A percentile compares a stretch with the other conserved stretches of the same genome.
Evolutionary conservation across 2,113 vertebrate species (phyloP).

Genomic region (Parotia lawesii): DNA sequence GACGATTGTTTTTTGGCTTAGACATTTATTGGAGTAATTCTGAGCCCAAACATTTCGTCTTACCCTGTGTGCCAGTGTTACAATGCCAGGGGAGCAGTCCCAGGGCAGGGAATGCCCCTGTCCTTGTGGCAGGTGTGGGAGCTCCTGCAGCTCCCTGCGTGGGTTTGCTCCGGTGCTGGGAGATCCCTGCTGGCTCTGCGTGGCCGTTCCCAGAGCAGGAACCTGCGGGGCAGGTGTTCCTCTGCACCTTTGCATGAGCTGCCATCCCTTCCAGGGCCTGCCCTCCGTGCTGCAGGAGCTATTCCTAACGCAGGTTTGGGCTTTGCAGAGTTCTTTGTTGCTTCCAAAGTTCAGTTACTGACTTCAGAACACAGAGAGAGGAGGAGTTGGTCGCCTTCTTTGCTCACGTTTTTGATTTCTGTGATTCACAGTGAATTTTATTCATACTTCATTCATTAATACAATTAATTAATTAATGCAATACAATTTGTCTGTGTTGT

Average conservation of each 20-base stretch:
- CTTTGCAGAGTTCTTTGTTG: background rate
- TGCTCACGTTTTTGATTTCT: rapidly evolving
- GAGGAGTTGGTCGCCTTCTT: background rate
- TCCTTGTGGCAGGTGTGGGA: too few relatives aligned
- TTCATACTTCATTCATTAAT: background rate
- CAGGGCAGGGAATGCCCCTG: background rate
- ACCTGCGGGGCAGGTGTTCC: background rate
- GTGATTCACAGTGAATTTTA: background rate
- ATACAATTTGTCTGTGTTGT: background rate
- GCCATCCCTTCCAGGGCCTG: rapidly evolving
- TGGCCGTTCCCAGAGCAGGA: background rate
- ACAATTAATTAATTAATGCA: too few relatives aligned
- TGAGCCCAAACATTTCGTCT: background rate
- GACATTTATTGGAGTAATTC: background rate
- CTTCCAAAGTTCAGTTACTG: background rate
- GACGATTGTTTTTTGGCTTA: background rate
- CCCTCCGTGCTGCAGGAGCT: too few relatives aligned
- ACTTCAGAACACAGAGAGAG: background rate
- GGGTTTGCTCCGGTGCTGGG: background rate
- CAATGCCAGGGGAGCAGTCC: rapidly evolving
- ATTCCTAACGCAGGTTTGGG: background rate
- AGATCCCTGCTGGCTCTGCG: background rate
- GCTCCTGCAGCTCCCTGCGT: too few relatives aligned
- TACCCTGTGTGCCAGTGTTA: background rate
- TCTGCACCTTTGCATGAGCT: background rate